phyloP scores from a whole-genome alignment of 2,797 vertebrate species.

The Bothrops alternatus region DNA sequence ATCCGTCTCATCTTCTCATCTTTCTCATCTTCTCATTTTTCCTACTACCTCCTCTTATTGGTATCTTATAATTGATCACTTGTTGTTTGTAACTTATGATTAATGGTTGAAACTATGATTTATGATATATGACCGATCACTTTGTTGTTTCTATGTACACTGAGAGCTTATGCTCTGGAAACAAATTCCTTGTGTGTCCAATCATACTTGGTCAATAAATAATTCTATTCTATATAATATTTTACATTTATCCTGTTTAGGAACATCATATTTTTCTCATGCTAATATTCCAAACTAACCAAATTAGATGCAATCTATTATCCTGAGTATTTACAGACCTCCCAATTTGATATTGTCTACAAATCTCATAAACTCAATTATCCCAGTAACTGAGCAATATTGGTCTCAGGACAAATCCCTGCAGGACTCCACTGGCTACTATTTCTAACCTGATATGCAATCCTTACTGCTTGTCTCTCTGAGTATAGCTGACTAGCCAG shows the following conservation, averaged over 20 bases:
- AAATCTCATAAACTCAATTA: neutral
- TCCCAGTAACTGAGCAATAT: neutral
- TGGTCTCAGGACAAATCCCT: neutral
- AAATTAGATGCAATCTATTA: neutral
- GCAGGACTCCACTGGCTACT: neutral
- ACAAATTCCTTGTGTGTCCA: too few relatives aligned
- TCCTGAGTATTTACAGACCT: neutral
- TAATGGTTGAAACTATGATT: too few relatives aligned
- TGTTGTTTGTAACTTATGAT: too few relatives aligned
- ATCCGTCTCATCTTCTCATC: too few relatives aligned
- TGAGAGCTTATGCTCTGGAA: too few relatives aligned
- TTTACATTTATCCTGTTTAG: neutral
- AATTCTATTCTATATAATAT: neutral
- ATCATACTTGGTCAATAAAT: neutral
- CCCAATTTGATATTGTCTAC: neutral
- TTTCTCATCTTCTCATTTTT: too few relatives aligned
- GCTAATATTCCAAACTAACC: neutral
- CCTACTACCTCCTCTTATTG: too few relatives aligned
- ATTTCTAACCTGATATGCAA: neutral
- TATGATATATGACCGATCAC: too few relatives aligned
- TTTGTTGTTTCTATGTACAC: too few relatives aligned
- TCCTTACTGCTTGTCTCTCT: neutral
- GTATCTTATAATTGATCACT: too few relatives aligned
- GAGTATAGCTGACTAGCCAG: neutral
- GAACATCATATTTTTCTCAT: neutral